A percentile compares a stretch with the other conserved stretches of the same genome.
Conservation (phyloP, 1,140 invertebrate genomes). For the Platyscapa corneri region DNA sequence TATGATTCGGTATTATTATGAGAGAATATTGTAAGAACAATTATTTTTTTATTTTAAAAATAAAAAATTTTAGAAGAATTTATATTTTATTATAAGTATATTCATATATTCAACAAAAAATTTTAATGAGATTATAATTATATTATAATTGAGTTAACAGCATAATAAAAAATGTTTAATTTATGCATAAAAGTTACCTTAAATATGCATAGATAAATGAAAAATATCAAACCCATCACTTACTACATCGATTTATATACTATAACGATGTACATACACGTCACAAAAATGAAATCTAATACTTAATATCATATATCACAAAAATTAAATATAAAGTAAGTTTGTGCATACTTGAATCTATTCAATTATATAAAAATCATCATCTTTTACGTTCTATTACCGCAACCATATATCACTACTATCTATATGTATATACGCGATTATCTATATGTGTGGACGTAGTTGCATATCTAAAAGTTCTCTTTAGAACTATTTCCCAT, state of each 20-base stretch:
- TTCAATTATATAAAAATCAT: slow-evolving; percentile 10
- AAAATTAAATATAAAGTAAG: background rate
- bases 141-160: background rate
- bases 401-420: background rate
- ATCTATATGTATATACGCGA: background rate
- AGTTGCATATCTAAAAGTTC: background rate
- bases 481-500: background rate
- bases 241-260: background rate
- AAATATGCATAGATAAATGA: background rate
- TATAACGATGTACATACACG: background rate
- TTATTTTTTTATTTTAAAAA: too few relatives aligned
- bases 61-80: too few relatives aligned
- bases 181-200: background rate
- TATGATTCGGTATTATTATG: too few relatives aligned
- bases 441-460: background rate
- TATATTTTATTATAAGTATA: too few relatives aligned
- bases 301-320: background rate
- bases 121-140: too few relatives aligned
- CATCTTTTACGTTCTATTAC: background rate
- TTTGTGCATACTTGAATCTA: background rate
- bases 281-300: background rate
- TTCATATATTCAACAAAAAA: too few relatives aligned
- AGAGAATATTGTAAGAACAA: too few relatives aligned
- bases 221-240: background rate
- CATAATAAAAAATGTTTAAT: background rate